Conservation (phyloP, 1,140 invertebrate species). For the Cyclina sinensis region DNA sequence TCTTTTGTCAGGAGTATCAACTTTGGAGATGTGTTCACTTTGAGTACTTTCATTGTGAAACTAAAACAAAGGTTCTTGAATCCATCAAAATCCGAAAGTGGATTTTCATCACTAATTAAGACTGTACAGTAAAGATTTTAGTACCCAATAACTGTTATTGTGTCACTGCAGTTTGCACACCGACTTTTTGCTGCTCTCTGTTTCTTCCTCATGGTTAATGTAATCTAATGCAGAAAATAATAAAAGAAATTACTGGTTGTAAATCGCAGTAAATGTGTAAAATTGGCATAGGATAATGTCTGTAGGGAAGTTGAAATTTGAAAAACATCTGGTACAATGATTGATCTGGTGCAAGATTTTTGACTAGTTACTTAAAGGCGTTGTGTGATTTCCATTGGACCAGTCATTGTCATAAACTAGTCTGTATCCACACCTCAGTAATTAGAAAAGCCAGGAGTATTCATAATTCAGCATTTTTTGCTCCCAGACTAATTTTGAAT, state of each 20-base stretch:
- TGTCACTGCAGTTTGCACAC: no score
- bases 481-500: constrained; percentile 36
- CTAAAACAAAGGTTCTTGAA: no score
- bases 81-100: no score
- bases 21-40: no score
- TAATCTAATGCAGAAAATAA: not conserved
- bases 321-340: not conserved
- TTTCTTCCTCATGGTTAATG: not conserved
- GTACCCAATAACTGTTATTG: no score
- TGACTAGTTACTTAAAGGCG: not conserved
- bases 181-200: no score
- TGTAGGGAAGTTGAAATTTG: not conserved
- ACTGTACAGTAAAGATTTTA: no score
- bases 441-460: constrained; percentile 49
- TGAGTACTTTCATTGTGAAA: no score
- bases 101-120: no score
- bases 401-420: constrained; percentile 34
- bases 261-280: not conserved
- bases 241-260: constrained; percentile 1
- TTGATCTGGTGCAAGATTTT: constrained; percentile 9
- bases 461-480: constrained; percentile 45
- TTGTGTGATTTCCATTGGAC: not conserved
- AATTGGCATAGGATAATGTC: not conserved
- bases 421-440: constrained; percentile 9
- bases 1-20: no score